phyloP scores from a whole-genome alignment of 2,888 invertebrate species.

The Beris chalybata region DNA sequence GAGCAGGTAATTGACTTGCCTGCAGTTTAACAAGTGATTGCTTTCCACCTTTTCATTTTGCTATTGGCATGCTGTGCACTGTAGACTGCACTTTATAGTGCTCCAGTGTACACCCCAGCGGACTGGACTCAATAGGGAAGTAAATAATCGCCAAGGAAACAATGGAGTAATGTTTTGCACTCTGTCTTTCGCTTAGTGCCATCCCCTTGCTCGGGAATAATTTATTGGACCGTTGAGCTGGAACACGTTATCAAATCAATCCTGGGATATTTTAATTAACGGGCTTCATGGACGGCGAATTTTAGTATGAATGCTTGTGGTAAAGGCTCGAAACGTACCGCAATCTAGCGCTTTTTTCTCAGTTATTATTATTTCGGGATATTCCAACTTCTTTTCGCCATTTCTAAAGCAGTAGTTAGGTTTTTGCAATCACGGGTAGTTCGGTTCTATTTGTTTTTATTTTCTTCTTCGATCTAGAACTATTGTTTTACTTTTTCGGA shows the following conservation, averaged over 20 bases:
- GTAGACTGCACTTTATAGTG: neutral
- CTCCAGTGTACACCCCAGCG: neutral
- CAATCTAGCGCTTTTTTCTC: too few species aligned
- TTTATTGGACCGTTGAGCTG: slow-evolving; percentile 29
- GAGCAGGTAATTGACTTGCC: slow-evolving; percentile 29
- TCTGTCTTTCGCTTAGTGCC: slow-evolving; percentile 17
- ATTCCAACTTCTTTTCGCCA: too few species aligned
- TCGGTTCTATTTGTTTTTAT: too few species aligned
- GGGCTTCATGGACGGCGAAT: too few species aligned
- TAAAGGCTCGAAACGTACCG: neutral
- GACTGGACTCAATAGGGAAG: neutral
- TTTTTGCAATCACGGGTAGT: too few species aligned
- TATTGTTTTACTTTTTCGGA: too few species aligned
- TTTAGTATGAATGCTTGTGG: too few species aligned
- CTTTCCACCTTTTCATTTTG: slow-evolving; percentile 4
- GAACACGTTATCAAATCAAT: slow-evolving; percentile 22
- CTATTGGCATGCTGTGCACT: too few species aligned
- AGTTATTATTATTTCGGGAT: too few species aligned
- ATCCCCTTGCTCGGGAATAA: slow-evolving; percentile 26
- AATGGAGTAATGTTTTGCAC: slow-evolving; percentile 22
- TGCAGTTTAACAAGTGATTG: slow-evolving; percentile 26
- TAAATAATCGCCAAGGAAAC: neutral
- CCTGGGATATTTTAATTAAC: too few species aligned
- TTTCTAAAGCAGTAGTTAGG: too few species aligned
- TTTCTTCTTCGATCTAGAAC: too few species aligned